Percentiles rank a stretch among this genome's conserved stretches.
These are phyloP conservation scores for Entomyzon cyanotis DNA, from an alignment of 2,113 vertebrate species.

Conservation along the genomic window DNA sequence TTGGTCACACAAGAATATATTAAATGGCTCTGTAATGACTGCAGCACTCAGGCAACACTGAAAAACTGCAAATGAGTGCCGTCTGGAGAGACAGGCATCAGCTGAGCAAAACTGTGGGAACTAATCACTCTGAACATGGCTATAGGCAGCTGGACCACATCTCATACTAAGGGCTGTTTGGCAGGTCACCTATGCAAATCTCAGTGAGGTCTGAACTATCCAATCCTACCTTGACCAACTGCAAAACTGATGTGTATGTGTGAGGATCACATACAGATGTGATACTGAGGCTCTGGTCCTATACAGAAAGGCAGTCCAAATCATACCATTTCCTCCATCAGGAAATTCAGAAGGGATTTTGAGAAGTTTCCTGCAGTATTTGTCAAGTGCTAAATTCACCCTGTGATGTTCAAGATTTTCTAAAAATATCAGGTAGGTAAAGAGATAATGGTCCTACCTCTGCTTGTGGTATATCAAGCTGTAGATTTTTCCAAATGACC, in stretches of 20 bases:
- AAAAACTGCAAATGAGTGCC: fast-evolving
- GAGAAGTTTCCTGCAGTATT: neutral
- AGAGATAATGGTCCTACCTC: neutral
- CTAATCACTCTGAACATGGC: neutral
- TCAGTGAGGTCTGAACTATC: neutral
- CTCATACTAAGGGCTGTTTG: neutral
- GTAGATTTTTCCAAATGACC: neutral
- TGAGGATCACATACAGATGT: neutral
- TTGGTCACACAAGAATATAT: neutral
- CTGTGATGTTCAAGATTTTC: neutral
- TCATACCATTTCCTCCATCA: neutral
- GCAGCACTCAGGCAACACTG: neutral
- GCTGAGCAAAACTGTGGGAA: neutral
- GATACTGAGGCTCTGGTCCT: neutral
- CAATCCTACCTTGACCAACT: neutral
- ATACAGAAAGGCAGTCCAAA: neutral
- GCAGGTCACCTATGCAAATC: neutral
- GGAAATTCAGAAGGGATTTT: neutral
- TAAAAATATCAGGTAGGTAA: neutral
- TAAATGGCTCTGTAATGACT: neutral
- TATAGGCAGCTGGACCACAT: neutral
- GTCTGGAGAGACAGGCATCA: neutral
- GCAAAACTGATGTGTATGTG: neutral
- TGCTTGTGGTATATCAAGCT: neutral
- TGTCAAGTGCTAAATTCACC: neutral